Evolutionary conservation across 2,113 vertebrate genomes (phyloP).

Genomic region (Hyaena hyaena): DNA sequence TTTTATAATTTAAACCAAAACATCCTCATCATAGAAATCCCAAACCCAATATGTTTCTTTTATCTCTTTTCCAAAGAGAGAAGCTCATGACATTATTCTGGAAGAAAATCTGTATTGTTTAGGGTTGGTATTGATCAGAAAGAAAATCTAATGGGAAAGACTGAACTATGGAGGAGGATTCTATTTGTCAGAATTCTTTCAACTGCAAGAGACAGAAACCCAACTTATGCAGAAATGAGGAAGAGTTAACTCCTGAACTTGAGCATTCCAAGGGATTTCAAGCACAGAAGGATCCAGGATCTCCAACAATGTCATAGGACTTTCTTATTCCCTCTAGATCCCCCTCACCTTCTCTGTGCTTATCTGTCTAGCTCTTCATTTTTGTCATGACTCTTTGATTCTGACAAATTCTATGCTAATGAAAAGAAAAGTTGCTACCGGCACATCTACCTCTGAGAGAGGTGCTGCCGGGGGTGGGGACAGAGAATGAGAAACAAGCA

Average conservation of each 20-base stretch:
- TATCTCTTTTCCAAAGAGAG: background rate
- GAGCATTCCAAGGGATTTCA: background rate
- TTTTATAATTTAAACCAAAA: background rate
- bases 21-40: background rate
- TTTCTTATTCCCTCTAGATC: background rate
- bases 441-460: background rate
- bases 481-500: background rate
- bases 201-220: background rate
- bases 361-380: background rate
- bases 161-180: background rate
- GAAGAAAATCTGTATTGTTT: background rate
- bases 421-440: background rate
- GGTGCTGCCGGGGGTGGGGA: rapidly evolving
- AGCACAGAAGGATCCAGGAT: rapidly evolving
- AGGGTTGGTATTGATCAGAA: background rate
- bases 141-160: background rate
- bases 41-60: background rate
- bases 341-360: background rate
- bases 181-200: background rate
- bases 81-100: background rate
- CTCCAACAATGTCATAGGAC: background rate
- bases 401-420: background rate
- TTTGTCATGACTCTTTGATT: background rate
- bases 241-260: background rate
- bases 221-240: background rate